Evolutionary conservation across 1,140 invertebrate species (phyloP).

Genomic region (Tribolium madens): DNA sequence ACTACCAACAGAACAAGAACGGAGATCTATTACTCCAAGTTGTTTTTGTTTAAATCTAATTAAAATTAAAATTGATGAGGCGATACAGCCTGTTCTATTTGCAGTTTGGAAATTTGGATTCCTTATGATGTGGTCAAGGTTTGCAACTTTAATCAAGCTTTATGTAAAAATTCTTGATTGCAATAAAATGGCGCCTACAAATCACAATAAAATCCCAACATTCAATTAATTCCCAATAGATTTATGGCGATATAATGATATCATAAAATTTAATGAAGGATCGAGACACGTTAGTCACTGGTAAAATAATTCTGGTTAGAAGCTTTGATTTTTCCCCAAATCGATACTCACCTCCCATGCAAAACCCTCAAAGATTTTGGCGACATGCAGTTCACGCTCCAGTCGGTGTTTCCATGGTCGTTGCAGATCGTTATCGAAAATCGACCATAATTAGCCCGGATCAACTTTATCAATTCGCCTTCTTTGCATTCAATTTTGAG

Average conservation of each 20-base stretch:
- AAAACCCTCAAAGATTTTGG: conserved; percentile 84
- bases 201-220: conserved; percentile 15
- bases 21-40: background rate
- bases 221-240: conserved; percentile 6
- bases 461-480: conserved; percentile 89
- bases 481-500: conserved; percentile 89
- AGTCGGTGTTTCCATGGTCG: conserved; percentile 94
- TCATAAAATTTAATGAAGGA: conserved; percentile 15
- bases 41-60: background rate
- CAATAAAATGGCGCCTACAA: conserved; percentile 17
- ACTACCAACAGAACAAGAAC: background rate
- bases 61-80: background rate
- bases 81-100: too few relatives aligned
- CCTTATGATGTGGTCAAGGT: background rate
- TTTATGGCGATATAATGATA: conserved; percentile 18
- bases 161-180: background rate
- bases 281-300: background rate
- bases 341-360: conserved; percentile 76
- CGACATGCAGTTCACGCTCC: conserved; percentile 96
- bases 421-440: conserved; percentile 98
- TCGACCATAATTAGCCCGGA: conserved; percentile 94
- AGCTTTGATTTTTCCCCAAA: conserved; percentile 33
- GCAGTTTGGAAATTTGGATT: too few relatives aligned
- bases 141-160: background rate
- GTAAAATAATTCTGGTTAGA: background rate